Conservation (phyloP, 2,888 invertebrate genomes). For the Adineta ricciae region DNA sequence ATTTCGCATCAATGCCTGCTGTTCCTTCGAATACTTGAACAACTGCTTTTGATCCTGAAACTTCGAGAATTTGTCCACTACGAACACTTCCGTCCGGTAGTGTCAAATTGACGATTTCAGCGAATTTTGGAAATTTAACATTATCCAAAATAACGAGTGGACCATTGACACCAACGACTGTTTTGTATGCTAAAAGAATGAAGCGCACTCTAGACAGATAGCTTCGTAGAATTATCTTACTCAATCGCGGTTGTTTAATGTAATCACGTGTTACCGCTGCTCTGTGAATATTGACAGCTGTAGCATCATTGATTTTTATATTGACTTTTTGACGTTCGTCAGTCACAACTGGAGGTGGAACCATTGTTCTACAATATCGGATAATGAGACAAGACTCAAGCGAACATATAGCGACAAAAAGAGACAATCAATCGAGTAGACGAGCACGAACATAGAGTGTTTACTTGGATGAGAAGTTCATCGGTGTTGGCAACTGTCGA, state of each 20-base stretch:
- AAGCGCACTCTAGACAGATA: neutral
- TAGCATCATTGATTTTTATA: neutral
- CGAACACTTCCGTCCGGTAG: constrained; percentile 88
- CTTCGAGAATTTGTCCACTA: constrained; percentile 89
- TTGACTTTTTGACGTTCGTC: neutral
- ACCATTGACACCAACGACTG: constrained; percentile 97
- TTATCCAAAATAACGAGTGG: constrained; percentile 96
- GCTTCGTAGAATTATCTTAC: neutral
- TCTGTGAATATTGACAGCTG: neutral
- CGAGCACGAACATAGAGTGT: neutral
- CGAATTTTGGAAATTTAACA: constrained; percentile 97
- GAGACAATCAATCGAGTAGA: neutral
- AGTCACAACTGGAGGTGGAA: neutral
- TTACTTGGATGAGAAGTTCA: neutral
- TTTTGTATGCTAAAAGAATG: constrained; percentile 76
- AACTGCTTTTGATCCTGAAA: constrained; percentile 93
- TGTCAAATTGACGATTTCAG: constrained; percentile 89
- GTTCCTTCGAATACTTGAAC: constrained; percentile 96
- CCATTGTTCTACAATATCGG: neutral
- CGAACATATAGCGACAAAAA: neutral
- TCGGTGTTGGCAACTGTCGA: neutral
- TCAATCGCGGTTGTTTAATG: constrained; percentile 76
- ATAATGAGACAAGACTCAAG: neutral
- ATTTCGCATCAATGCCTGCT: constrained; percentile 96
- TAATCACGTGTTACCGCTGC: constrained; percentile 66